Conservation (phyloP, 1,140 invertebrate genomes). For the Drosophila nikananu region DNA sequence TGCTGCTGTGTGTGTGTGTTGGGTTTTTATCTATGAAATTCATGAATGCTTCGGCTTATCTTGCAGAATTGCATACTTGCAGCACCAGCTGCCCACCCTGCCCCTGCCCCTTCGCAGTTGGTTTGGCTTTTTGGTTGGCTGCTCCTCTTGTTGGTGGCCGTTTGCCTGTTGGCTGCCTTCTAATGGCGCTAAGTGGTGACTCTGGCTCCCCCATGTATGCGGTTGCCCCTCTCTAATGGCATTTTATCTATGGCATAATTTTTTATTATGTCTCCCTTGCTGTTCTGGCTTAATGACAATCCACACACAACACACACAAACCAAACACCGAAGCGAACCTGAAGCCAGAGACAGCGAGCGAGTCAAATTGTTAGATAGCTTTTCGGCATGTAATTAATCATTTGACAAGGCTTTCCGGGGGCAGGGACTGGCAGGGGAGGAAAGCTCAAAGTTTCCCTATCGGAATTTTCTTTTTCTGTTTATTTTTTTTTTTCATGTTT, state of each 20-base stretch:
- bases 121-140: slow-evolving; percentile 49
- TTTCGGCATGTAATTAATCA: slow-evolving; percentile 83
- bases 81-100: slow-evolving; percentile 29
- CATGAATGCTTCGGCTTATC: slow-evolving; percentile 84
- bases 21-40: slow-evolving; percentile 82
- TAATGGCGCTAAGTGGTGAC: slow-evolving; percentile 82
- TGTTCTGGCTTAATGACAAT: slow-evolving; percentile 77
- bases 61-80: slow-evolving; percentile 82
- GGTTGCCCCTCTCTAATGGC: slow-evolving; percentile 68
- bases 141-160: slow-evolving; percentile 39
- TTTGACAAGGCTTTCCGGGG: slow-evolving; percentile 58
- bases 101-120: neutral
- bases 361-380: slow-evolving; percentile 83
- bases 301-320: slow-evolving; percentile 24
- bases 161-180: slow-evolving; percentile 62
- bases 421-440: neutral
- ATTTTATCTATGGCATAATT: slow-evolving; percentile 84
- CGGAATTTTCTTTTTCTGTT: slow-evolving; percentile 9
- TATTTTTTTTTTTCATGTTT: slow-evolving; percentile 6
- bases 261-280: slow-evolving; percentile 72
- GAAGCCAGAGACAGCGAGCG: slow-evolving; percentile 44
- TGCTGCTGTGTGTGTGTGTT: slow-evolving; percentile 46
- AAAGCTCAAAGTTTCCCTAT: slow-evolving; percentile 29
- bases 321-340: slow-evolving; percentile 14
- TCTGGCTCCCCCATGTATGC: slow-evolving; percentile 16